Base-by-base conservation (phyloP, 2,797 vertebrate genomes). In the Poeciliopsis gracilis region DNA sequence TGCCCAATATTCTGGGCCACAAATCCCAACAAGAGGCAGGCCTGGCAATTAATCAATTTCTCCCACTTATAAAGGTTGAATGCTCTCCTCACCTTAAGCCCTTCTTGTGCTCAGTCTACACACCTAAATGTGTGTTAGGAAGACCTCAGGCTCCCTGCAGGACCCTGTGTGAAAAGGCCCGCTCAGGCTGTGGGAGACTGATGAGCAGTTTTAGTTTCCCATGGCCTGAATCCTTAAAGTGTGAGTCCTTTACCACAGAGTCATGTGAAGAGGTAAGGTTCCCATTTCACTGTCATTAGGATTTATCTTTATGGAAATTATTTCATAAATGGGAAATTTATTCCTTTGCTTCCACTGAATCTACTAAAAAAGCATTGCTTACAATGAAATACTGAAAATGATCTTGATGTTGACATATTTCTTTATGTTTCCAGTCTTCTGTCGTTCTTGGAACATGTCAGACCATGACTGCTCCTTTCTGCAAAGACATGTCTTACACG, bases 91-190 rank as follows among this genome's bases (percentile, higher is more conserved):
- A 90, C 0, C 70, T 95, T 33, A 90, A 91, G 87, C 55, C 82
- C 0, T 94, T 95, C 80, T 2, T 95, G 70, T 95, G 94, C 85
- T 93, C 93, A 0, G 38, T 92, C 75, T 93, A 86, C 77, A 59
- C 53, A 0, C 94, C 93, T 0, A 69, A 91, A 82, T 95, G 94
- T 43, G 74, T 90, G 74, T 72, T 70, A 0, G 94, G 93, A 16
- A 83, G 4, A 30, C 9, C 80, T 18, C 84, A 36, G 0, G 72
- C 87, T 5, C 90, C 93, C 57, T 94, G 94, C 86, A 91, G 82
- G 4, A 82, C 75, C 0, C 75, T 85, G 0, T 95, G 94, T 49
- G 93, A 94, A 77, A 76, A 83, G 16, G 90, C 89, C 0, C 57
- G 76, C 2, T 33, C 86, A 2, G 79, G 73, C 84, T 95, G 94